These are phyloP conservation scores for Apoda limacodes DNA, from an alignment of 2,888 invertebrate genomes.

Conservation along the genomic window DNA sequence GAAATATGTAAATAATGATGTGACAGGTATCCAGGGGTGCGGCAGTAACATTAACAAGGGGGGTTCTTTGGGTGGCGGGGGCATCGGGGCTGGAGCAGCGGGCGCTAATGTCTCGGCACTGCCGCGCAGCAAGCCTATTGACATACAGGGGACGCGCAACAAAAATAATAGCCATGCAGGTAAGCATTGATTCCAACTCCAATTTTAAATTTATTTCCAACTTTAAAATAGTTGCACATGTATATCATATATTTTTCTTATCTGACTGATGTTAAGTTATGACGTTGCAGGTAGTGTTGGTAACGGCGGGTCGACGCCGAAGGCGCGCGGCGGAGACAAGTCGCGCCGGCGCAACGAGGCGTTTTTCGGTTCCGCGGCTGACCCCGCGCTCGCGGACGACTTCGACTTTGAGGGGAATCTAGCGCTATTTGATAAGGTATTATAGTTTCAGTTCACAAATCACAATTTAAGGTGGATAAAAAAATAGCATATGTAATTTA, in stretches of 20 bases:
- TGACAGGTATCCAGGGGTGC: too few relatives aligned
- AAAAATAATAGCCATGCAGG: constrained; percentile 32
- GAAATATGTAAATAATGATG: too few relatives aligned
- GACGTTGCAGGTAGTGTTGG: constrained; percentile 49
- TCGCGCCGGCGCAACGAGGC: constrained; percentile 76
- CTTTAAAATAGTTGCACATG: too few relatives aligned
- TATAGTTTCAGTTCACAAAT: too few relatives aligned
- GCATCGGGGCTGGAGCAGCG: constrained; percentile 10
- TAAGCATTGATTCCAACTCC: too few relatives aligned
- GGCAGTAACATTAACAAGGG: neutral
- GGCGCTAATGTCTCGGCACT: constrained; percentile 18
- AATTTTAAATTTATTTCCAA: too few relatives aligned
- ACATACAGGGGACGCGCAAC: constrained; percentile 36
- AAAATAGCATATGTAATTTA: too few relatives aligned
- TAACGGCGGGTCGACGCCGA: constrained; percentile 72
- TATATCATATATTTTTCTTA: too few relatives aligned
- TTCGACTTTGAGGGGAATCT: constrained; percentile 97
- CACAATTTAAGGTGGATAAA: too few relatives aligned
- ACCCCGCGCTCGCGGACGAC: constrained; percentile 75
- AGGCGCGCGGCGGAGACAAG: constrained; percentile 29
- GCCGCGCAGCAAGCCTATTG: constrained; percentile 49
- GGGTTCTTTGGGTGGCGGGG: neutral
- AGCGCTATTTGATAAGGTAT: constrained; percentile 91
- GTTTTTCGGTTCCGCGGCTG: constrained; percentile 81
- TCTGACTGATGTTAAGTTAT: too few relatives aligned